These are phyloP conservation scores for Tribolium madens DNA, from an alignment of 1,140 invertebrate genomes.

Conservation along the genomic window DNA sequence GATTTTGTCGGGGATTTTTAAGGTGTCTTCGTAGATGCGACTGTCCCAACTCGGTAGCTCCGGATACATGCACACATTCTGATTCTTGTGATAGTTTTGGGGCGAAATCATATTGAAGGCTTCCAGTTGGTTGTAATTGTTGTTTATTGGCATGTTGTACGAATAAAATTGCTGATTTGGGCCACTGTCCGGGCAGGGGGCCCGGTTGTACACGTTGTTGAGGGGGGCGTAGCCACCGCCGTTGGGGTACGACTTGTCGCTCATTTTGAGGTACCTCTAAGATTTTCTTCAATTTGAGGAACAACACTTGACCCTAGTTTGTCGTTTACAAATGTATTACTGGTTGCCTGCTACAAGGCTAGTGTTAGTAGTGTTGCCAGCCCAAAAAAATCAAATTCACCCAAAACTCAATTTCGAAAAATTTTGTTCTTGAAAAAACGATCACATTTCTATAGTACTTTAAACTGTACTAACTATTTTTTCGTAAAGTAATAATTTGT, in stretches of 20 bases:
- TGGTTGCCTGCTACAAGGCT: no score
- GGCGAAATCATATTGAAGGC: conserved; percentile 17
- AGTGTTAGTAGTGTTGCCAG: no score
- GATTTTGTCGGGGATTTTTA: conserved; percentile 56
- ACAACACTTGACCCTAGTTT: no score
- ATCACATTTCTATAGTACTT: no score
- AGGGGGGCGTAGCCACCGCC: neutral
- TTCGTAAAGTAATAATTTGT: no score
- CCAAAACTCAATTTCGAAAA: no score
- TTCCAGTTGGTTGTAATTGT: conserved; percentile 27
- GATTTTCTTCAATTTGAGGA: no score
- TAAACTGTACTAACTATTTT: no score
- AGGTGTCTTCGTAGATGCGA: conserved; percentile 22
- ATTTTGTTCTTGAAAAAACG: no score
- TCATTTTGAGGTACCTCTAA: neutral
- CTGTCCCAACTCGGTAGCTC: neutral
- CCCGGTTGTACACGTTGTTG: conserved; percentile 16
- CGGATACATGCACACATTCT: conserved; percentile 10
- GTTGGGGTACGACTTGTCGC: conserved; percentile 1
- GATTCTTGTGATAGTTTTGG: conserved; percentile 15
- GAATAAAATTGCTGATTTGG: neutral
- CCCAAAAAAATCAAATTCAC: no score
- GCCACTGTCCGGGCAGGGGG: neutral
- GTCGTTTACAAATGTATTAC: no score
- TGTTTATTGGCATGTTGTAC: conserved; percentile 18